A percentile compares a stretch with the other conserved stretches of the same genome.
These are phyloP conservation scores for Halcyon badia DNA, from an alignment of 2,797 vertebrate genomes.

Conservation along the genomic window DNA sequence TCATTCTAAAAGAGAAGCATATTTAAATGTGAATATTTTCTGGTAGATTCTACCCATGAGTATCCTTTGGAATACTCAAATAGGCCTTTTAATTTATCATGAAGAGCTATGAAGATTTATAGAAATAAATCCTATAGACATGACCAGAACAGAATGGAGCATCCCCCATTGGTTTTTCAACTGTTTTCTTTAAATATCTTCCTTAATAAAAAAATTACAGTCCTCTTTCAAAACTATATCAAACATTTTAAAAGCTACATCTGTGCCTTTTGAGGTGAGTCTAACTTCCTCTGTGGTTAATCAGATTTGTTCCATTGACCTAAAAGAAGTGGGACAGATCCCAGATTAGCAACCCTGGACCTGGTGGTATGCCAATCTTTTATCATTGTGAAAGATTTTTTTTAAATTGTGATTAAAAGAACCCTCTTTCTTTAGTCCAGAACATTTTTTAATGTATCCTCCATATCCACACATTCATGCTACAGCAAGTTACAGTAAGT, in stretches of 20 bases:
- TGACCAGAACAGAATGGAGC: neutral
- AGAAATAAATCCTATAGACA: constrained; percentile 11
- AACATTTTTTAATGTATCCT: constrained; percentile 28
- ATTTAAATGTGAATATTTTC: neutral
- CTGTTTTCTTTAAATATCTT: neutral
- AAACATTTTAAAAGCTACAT: neutral
- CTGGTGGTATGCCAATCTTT: neutral
- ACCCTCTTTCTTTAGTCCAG: neutral
- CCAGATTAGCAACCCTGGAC: constrained; percentile 23
- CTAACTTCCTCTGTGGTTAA: neutral
- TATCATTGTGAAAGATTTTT: neutral
- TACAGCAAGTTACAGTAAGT: neutral
- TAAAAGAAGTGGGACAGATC: constrained; percentile 23
- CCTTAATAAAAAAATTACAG: constrained; percentile 6
- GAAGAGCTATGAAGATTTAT: neutral
- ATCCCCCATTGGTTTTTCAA: neutral
- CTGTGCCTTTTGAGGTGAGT: neutral
- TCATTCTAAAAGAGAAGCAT: neutral
- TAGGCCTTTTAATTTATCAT: neutral
- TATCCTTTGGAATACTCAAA: constrained; percentile 24
- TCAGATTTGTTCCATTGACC: neutral
- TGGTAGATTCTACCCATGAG: neutral
- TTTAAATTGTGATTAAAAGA: constrained; percentile 16
- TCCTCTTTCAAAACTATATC: neutral
- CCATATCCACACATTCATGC: neutral